Conservation (phyloP, 2,113 vertebrate genomes). For the Thamnaconus septentrionalis region DNA sequence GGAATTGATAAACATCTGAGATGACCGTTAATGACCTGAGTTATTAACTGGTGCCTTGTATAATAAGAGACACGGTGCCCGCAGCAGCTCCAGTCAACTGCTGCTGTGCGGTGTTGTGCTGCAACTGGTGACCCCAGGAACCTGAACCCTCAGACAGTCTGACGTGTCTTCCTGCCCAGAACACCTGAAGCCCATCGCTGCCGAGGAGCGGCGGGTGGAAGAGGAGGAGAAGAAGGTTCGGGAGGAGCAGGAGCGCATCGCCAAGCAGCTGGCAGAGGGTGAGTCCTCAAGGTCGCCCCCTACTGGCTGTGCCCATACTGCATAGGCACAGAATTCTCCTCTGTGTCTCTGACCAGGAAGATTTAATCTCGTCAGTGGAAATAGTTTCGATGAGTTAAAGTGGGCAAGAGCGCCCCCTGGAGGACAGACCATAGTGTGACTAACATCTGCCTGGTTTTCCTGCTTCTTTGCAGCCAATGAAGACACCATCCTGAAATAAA, state of each 20-base stretch:
- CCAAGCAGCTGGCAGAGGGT: slow-evolving; percentile 88
- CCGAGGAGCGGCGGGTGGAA: slow-evolving; percentile 85
- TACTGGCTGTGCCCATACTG: neutral
- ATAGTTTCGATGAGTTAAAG: too few species aligned
- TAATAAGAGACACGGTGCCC: neutral
- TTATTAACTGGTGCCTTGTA: neutral
- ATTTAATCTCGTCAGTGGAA: too few species aligned
- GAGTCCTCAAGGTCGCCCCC: neutral
- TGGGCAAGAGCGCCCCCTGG: too few species aligned
- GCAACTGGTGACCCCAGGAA: too few species aligned
- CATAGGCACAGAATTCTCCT: too few species aligned
- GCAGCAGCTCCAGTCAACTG: neutral
- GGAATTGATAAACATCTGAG: too few species aligned
- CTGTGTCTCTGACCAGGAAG: too few species aligned
- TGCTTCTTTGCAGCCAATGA: slow-evolving; percentile 77
- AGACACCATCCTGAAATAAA: slow-evolving; percentile 84
- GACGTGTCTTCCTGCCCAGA: slow-evolving; percentile 65
- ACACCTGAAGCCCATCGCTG: slow-evolving; percentile 87
- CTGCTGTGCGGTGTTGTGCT: neutral
- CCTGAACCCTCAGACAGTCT: too few species aligned
- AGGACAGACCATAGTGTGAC: too few species aligned
- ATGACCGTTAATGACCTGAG: too few species aligned
- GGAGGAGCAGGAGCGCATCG: slow-evolving; percentile 86
- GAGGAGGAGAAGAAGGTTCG: slow-evolving; percentile 85
- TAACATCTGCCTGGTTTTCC: neutral